Conservation (phyloP, 2,888 invertebrate genomes). For the Salpingus planirostris region DNA sequence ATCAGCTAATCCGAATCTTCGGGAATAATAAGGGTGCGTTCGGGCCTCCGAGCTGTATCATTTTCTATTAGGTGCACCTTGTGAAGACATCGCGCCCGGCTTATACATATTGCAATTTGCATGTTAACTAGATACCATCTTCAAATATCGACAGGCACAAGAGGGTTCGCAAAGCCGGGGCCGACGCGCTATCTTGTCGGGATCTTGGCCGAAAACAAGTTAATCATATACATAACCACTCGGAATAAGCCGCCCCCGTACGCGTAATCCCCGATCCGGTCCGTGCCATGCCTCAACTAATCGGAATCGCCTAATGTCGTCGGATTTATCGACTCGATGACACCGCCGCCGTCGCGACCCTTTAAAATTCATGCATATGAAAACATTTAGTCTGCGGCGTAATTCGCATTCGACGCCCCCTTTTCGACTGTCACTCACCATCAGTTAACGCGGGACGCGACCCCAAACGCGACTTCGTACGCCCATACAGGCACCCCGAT, state of each 20-base stretch:
- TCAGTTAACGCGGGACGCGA: conserved; percentile 27
- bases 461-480: conserved; percentile 18
- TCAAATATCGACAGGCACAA: conserved; percentile 39
- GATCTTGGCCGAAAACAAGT: conserved; percentile 23
- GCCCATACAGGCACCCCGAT: conserved; percentile 7
- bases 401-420: conserved; percentile 35
- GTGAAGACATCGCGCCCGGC: conserved; percentile 28
- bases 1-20: background rate
- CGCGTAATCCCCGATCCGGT: too few relatives aligned
- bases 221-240: conserved; percentile 27
- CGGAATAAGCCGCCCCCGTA: conserved; percentile 6
- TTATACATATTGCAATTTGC: conserved; percentile 40
- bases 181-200: conserved; percentile 21
- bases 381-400: conserved; percentile 26
- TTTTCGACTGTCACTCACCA: conserved; percentile 29
- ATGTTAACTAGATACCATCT: conserved; percentile 42
- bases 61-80: conserved; percentile 28
- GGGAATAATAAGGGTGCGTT: too few relatives aligned
- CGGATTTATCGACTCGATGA: conserved; percentile 16
- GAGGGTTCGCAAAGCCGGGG: conserved; percentile 16
- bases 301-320: conserved; percentile 12
- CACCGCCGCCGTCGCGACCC: conserved; percentile 18
- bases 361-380: conserved; percentile 29
- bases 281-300: too few relatives aligned
- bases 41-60: conserved; percentile 24